Evolutionary conservation across 2,888 invertebrate species (phyloP), one percentile per base, ranked within the genome.

Genomic region (Zygothrica quintamaculata): DNA sequence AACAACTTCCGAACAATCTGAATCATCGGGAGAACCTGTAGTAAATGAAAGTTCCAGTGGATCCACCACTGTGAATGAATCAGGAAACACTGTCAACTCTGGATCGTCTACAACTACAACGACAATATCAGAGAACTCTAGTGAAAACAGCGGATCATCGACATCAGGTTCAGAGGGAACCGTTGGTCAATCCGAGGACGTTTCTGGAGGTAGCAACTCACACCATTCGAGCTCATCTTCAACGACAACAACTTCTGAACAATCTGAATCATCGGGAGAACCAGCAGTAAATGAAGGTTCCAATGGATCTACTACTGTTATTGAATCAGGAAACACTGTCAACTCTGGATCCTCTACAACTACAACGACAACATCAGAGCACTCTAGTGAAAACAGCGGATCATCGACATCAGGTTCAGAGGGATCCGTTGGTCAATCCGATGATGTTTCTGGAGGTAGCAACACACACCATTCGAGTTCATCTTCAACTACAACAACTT

Each of bases 161-260:
- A 9, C 29, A 29, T 9, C 29, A 3, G 29, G 29, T 2, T 29
- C 5, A 48, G 26, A 36, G 18, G 29, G 29, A n/a, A 25, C 34
- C 8, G n/a, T 33, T 42, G 31, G 18, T 3, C 12, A 34, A 6
- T 18, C 31, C 9, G 51, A 29, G 4, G 29, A 29, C 4, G 29
- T 29, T 7, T 1, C n/a, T 29, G 29, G 29, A 1, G 29, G 29
- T 1, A n/a, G 40, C 12, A 40, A 29, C 40, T 31, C 42, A 15
- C 26, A 43, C 8, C 37, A 53, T 0, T 44, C 53, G 8, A 34
- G 43, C 11, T 53, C 53, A 3, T 33, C 57, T 22, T 53, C 52
- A 7, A 60, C 53, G 0, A 46, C 46, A 12, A 25, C 42, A 1
- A 29, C 6, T 3, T 25, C 43, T 16, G 18, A 22, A 3, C 3